These are phyloP conservation scores for Zoanthus sociatus DNA, from an alignment of 92 coral and sea anemone genomes.

Conservation along the genomic window DNA sequence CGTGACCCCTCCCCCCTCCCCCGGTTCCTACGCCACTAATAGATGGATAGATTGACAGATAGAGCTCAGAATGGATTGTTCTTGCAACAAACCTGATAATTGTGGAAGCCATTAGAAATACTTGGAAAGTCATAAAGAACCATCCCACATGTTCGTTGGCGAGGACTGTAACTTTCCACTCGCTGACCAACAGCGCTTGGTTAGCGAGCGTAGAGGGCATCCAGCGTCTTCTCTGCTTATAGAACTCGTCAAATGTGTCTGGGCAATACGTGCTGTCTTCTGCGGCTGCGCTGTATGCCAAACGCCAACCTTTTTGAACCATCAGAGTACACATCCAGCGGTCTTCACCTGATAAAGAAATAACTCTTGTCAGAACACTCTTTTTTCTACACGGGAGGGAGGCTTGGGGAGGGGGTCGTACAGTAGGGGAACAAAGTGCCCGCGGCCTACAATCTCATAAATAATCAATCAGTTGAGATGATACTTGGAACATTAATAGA, in stretches of 20 bases:
- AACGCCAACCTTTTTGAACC: constrained; percentile 98
- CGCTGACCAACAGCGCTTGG: constrained; percentile 79
- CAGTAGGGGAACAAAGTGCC: too few species aligned
- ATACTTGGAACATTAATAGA: too few species aligned
- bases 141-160: constrained; percentile 85
- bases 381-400: too few species aligned
- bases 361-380: background rate
- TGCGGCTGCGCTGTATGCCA: constrained; percentile 98
- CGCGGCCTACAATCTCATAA: too few species aligned
- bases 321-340: constrained; percentile 98
- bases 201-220: constrained; percentile 98
- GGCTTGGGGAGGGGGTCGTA: too few species aligned
- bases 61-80: background rate
- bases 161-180: constrained; percentile 76
- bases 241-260: constrained; percentile 95
- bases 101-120: constrained; percentile 80
- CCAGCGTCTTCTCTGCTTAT: constrained; percentile 96
- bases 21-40: too few species aligned
- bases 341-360: constrained; percentile 81
- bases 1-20: too few species aligned
- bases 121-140: constrained; percentile 86
- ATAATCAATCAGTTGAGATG: too few species aligned
- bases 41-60: too few species aligned
- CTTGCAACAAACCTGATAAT: constrained; percentile 71
- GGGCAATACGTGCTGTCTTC: constrained; percentile 96